Evolutionary conservation across 2,888 invertebrate species (phyloP).

Genomic region (Tolmerus cingulatus): DNA sequence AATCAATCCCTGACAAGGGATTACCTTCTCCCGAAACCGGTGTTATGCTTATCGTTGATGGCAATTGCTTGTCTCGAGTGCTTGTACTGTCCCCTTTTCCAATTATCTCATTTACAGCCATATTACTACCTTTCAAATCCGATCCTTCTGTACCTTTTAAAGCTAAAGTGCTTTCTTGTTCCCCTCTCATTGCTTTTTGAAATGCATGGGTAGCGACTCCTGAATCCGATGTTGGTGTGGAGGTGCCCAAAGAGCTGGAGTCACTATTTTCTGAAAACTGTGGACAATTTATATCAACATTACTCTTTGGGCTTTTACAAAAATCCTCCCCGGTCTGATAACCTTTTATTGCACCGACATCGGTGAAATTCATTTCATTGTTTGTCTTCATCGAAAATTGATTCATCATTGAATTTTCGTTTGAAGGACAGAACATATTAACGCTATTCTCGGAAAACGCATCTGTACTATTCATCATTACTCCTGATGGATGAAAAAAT

Average conservation of each 20-base stretch:
- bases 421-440: constrained; percentile 39
- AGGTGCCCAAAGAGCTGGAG: constrained; percentile 68
- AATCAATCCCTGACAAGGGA: constrained; percentile 68
- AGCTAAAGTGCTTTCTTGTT: neutral
- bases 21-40: constrained; percentile 69
- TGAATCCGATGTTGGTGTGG: constrained; percentile 57
- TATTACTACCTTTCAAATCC: neutral
- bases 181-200: constrained; percentile 8
- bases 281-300: constrained; percentile 44
- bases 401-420: constrained; percentile 36
- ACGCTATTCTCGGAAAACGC: constrained; percentile 34
- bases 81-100: neutral
- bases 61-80: neutral
- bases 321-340: constrained; percentile 63
- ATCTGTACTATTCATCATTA: constrained; percentile 45
- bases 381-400: constrained; percentile 42
- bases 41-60: constrained; percentile 50
- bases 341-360: constrained; percentile 21
- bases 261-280: constrained; percentile 58
- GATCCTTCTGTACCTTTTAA: neutral
- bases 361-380: constrained; percentile 36
- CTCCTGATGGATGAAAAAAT: constrained; percentile 46
- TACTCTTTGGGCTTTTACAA: constrained; percentile 69
- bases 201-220: constrained; percentile 60
- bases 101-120: neutral